Evolutionary conservation across 2,113 vertebrate genomes (phyloP).

Genomic region (Leptobrachium ailaonicum): DNA sequence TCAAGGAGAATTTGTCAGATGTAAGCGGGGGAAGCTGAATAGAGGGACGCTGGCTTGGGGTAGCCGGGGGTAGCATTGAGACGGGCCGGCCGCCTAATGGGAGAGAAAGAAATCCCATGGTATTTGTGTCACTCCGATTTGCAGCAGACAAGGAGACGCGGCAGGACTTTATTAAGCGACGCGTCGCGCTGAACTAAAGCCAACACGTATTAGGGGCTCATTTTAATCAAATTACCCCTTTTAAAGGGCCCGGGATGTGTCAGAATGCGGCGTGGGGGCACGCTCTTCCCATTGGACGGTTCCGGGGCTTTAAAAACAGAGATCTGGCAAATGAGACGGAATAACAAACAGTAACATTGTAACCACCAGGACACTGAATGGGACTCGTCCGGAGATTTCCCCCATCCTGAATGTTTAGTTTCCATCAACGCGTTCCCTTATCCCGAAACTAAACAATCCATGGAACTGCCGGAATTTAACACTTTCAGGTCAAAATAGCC

Average conservation of each 20-base stretch:
- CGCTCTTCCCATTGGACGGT: not conserved
- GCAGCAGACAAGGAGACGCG: constrained; percentile 79
- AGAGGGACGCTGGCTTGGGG: constrained; percentile 75
- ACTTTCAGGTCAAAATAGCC: too few relatives aligned
- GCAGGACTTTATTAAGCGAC: constrained; percentile 79
- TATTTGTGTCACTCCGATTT: constrained; percentile 91
- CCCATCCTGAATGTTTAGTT: too few relatives aligned
- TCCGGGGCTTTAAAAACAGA: too few relatives aligned
- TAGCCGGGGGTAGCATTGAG: constrained; percentile 68
- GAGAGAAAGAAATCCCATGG: constrained; percentile 80
- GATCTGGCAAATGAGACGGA: too few relatives aligned
- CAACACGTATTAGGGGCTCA: constrained; percentile 86
- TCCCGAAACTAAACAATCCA: too few relatives aligned
- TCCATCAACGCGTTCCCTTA: too few relatives aligned
- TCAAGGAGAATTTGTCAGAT: constrained; percentile 74
- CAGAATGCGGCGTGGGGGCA: constrained; percentile 68
- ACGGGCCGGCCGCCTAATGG: constrained; percentile 72
- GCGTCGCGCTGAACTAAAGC: constrained; percentile 88
- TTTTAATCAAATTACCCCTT: constrained; percentile 85
- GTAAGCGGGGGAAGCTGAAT: constrained; percentile 67
- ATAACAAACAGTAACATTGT: too few relatives aligned
- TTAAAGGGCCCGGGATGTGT: constrained; percentile 69
- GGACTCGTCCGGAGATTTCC: too few relatives aligned
- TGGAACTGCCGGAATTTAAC: too few relatives aligned
- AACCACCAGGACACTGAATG: too few relatives aligned